phyloP scores from a whole-genome alignment of 2,797 vertebrate genomes.

The Melanotaenia maccullochi region DNA sequence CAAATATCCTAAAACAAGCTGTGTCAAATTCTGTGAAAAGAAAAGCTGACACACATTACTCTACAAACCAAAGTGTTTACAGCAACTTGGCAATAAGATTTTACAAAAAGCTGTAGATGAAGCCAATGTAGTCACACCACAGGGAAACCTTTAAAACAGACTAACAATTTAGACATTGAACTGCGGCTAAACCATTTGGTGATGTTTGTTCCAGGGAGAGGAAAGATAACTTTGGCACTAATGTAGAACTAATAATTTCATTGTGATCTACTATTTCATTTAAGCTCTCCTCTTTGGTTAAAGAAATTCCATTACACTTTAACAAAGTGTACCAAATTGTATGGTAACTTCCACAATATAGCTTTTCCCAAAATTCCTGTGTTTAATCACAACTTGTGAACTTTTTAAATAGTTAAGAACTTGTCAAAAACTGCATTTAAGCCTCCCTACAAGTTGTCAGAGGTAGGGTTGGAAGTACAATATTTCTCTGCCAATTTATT shows the following conservation, averaged over 20 bases:
- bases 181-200: conserved; percentile 5
- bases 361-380: conserved; percentile 16
- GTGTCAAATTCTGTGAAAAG: conserved; percentile 22
- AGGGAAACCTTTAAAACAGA: conserved; percentile 23
- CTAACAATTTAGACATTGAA: conserved; percentile 21
- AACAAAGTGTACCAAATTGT: neutral
- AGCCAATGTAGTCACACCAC: conserved; percentile 19
- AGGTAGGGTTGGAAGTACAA: conserved; percentile 26
- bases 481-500: conserved; percentile 34
- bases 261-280: neutral
- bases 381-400: conserved; percentile 37
- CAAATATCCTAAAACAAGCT: conserved; percentile 19
- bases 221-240: neutral
- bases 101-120: conserved; percentile 24
- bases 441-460: conserved; percentile 36
- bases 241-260: neutral
- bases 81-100: conserved; percentile 26
- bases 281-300: neutral
- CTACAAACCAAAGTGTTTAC: conserved; percentile 40
- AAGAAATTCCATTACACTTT: neutral
- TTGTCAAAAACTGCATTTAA: conserved; percentile 24
- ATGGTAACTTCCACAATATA: neutral
- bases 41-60: conserved; percentile 18
- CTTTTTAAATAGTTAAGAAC: conserved; percentile 38
- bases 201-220: neutral